Percentiles rank a stretch among this genome's conserved stretches.
These are phyloP conservation scores for Pygoscelis adeliae DNA, from an alignment of 2,113 vertebrate genomes.

Conservation along the genomic window DNA sequence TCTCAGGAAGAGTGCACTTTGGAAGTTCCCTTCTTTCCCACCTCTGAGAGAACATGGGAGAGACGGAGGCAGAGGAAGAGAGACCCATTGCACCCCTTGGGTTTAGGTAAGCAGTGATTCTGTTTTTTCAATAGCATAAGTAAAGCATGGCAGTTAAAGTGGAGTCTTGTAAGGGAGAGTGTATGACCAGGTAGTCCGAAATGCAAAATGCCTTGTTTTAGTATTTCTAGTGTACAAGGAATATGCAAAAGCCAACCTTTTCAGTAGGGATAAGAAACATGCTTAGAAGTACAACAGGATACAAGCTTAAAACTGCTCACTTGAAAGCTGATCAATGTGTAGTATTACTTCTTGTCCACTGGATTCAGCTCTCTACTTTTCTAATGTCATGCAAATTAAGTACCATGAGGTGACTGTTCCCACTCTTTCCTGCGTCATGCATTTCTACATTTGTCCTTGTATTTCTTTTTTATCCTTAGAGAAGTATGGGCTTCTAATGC, in stretches of 20 bases:
- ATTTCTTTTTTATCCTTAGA: not conserved
- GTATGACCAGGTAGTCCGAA: not conserved
- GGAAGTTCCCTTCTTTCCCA: not conserved
- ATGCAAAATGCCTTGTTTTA: not conserved
- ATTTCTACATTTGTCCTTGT: not conserved
- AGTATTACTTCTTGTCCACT: not conserved
- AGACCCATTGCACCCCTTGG: fast-evolving
- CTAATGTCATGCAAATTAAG: not conserved
- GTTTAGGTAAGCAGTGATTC: not conserved
- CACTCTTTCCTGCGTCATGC: not conserved
- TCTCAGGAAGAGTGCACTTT: not conserved
- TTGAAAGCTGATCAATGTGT: not conserved
- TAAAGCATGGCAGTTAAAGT: not conserved
- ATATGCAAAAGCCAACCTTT: not conserved
- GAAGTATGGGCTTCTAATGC: not conserved
- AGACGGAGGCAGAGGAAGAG: not conserved
- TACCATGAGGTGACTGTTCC: not conserved
- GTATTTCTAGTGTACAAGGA: not conserved
- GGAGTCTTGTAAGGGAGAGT: not conserved
- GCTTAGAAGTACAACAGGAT: not conserved
- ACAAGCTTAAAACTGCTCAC: not conserved
- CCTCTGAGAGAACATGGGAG: not conserved
- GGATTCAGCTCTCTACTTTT: not conserved
- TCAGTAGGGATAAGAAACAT: not conserved
- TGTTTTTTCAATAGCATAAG: not conserved